Evolutionary conservation across 2,888 invertebrate species (phyloP).

Genomic region (Kryphioiulus occultus): DNA sequence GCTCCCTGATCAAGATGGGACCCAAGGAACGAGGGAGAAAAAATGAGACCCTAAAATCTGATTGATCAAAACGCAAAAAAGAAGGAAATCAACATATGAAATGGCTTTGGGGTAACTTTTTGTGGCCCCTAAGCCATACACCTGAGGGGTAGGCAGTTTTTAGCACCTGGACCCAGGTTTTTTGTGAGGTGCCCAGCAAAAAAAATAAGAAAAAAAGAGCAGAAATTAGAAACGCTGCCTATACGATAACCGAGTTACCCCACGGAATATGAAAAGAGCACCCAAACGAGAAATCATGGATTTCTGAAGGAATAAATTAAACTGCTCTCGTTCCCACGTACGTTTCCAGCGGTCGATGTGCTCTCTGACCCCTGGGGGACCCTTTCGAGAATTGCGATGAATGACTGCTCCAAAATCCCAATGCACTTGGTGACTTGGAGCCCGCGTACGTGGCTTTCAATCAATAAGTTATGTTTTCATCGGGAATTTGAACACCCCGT

Average conservation of each 20-base stretch:
- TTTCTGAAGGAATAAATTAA: neutral
- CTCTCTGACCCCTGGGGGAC: neutral
- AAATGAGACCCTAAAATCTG: neutral
- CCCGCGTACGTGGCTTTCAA: neutral
- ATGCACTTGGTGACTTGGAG: neutral
- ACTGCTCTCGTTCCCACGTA: neutral
- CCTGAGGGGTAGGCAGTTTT: slow-evolving; percentile 10
- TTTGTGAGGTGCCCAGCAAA: neutral
- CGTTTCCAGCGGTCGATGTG: neutral
- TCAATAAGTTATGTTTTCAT: neutral
- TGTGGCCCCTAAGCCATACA: neutral
- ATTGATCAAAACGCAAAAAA: neutral
- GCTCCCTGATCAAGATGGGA: neutral
- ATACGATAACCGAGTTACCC: neutral
- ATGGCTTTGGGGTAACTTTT: neutral
- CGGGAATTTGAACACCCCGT: neutral
- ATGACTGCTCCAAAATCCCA: neutral
- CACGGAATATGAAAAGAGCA: neutral
- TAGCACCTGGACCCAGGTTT: neutral
- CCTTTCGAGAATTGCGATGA: slow-evolving; percentile 1
- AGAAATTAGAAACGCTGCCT: neutral
- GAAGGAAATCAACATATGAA: slow-evolving; percentile 4
- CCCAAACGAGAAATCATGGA: neutral
- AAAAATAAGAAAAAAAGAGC: neutral
- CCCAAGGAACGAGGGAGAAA: neutral